Percentiles rank a stretch among this genome's conserved stretches.
phyloP scores from a whole-genome alignment of 2,113 vertebrate species.

The Litocranius walleri region DNA sequence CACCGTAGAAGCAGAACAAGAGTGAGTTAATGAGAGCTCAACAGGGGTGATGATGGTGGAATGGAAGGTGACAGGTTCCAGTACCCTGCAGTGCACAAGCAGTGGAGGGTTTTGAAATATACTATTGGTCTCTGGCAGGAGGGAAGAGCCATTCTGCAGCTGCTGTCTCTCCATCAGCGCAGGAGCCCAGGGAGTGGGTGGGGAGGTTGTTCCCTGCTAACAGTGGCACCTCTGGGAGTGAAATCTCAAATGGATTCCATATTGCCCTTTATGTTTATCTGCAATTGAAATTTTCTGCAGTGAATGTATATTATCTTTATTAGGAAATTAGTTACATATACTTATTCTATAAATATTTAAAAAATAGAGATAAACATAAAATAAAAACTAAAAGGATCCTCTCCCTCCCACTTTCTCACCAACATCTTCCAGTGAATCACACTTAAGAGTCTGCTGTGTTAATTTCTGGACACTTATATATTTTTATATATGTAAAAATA shows the following conservation, averaged over 20 bases:
- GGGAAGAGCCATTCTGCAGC: not conserved
- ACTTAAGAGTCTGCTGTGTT: not conserved
- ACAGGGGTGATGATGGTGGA: not conserved
- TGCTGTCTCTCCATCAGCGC: not conserved
- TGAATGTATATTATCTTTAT: not conserved
- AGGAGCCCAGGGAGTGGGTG: not conserved
- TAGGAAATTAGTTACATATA: not conserved
- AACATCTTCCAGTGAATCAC: not conserved
- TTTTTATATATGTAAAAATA: not conserved
- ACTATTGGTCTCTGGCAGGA: not conserved
- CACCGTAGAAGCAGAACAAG: too few relatives aligned
- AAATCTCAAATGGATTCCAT: not conserved
- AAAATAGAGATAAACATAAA: not conserved
- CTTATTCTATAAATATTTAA: not conserved
- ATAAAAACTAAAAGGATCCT: not conserved
- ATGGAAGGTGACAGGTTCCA: not conserved
- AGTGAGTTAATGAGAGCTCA: not conserved
- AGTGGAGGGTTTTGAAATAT: not conserved
- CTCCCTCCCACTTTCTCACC: not conserved
- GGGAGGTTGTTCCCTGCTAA: not conserved
- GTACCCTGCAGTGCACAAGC: not conserved
- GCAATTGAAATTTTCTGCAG: not conserved
- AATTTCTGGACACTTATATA: not conserved
- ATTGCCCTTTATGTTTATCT: not conserved
- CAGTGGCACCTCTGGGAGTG: not conserved